Base-by-base conservation (phyloP, 37 sponge, comb jelly and placozoan genomes). In the Spongilla lacustris region DNA sequence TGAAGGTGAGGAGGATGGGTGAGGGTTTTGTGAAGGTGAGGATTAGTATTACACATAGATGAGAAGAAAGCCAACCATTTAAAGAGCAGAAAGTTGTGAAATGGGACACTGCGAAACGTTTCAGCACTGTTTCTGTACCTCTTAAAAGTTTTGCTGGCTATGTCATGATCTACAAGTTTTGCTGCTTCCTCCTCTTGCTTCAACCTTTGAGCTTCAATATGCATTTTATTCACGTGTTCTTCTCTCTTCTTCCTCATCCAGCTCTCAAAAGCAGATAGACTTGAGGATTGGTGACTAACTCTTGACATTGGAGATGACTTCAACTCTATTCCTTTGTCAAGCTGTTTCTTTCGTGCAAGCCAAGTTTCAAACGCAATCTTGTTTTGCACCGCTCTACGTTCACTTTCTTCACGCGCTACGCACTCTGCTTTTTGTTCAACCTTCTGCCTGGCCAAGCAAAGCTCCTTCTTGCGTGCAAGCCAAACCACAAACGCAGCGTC, bases 201-300 rank as follows among this genome's bases (percentile, higher is more conserved):
- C 2, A 12, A 29, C 32, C 31, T 90, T 68, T 69, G 50, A 3
- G 5, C 2, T 24, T 77, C 49, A 2, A 33, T 2, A 68, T 82
- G 67, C 24, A 46, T 27, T 69, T 87, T 75, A 33, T 67, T 50
- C 23, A n/a, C 68, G 2, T 68, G 28, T 67, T 90, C 68, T 3
- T n/a, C 58, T 77, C n/a, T 67, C 81, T 94, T 91, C 36, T 30
- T 68, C 32, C 67, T 50, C 48, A 91, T 2, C 95, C 95, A 94
- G 25, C 0, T 48, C 35, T 81, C 76, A 80, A 86, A 90, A 5
- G 77, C 80, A 6, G 73, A 75, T 4, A n/a, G 19, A 29, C 76
- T 33, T 1, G 29, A 29, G 0, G 29, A 66, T 33, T 77, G 68
- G 26, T 82, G 68, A 4, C 25, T 36, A 50, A 22, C 3, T 74